phyloP scores from a whole-genome alignment of 1,140 invertebrate genomes.

The Colletes gigas region DNA sequence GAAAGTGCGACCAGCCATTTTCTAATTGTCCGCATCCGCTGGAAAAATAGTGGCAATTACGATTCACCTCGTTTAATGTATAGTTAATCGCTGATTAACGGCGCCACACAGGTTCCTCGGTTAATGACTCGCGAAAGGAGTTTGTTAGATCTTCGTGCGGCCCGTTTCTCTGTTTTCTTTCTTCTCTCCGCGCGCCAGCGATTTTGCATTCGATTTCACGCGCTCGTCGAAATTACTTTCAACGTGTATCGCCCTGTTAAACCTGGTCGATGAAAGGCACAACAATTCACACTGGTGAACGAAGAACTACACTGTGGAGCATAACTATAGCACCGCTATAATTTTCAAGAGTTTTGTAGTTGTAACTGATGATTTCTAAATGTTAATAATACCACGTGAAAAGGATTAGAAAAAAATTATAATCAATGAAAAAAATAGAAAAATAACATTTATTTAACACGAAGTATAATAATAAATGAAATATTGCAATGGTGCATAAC shows the following conservation, averaged over 20 bases:
- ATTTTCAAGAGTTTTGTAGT: no score
- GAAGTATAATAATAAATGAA: no score
- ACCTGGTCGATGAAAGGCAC: no score
- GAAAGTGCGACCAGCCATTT: conserved; percentile 74
- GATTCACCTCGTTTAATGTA: conserved; percentile 32
- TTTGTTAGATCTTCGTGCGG: conserved; percentile 34
- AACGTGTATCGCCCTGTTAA: not conserved
- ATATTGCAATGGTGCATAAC: no score
- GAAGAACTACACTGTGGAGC: no score
- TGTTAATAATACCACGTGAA: no score
- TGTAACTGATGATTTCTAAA: no score
- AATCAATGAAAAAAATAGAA: no score
- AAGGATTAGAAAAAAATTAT: no score
- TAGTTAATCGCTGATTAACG: conserved; percentile 25
- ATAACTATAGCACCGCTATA: no score
- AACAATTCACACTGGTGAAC: no score
- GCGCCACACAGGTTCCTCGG: conserved; percentile 21
- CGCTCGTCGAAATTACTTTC: conserved; percentile 29
- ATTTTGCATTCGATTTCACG: conserved; percentile 39
- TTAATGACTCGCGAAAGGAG: conserved; percentile 52
- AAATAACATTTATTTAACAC: no score
- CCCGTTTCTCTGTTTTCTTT: conserved; percentile 3
- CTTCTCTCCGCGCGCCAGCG: conserved; percentile 24
- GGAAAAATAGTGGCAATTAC: conserved; percentile 70
- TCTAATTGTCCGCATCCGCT: conserved; percentile 74